Evolutionary conservation across 2,888 invertebrate species (phyloP), one percentile per base, ranked within the genome.

Genomic region (Scaeva pyrastri): DNA sequence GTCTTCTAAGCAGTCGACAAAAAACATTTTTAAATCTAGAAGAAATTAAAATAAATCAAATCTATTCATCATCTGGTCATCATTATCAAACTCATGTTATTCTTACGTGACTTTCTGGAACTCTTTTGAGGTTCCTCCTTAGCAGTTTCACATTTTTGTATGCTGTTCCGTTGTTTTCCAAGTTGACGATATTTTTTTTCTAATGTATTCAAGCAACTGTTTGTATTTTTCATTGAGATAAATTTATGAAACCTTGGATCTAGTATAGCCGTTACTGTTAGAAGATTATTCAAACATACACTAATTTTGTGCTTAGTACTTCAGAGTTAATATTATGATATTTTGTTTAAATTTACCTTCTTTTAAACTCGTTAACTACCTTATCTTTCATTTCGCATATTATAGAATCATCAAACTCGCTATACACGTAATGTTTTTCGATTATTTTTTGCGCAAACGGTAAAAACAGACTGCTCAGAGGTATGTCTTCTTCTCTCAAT

Each of bases 231-330:
- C 36, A 66, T 19, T 11, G 74, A 71, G 19, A 82, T 48, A 45
- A 78, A 60, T 89, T 90, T 71, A 89, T 91, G 92, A 89, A 92
- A 92, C 68, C 92, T 90, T 5, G 92, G 92, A 89, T 92, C 92
- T 26, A 92, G 84, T 86, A 92, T 85, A n/a, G 92, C 90, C 6
- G 92, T 90, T 52, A 91, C 91, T 16, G 91, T 91, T 72, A 92
- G 73, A 43, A 90, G 90, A 55, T 90, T 89, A 78, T 91, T 91
- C 1, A 90, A 89, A 45, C 90, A 89, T 7, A 92, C 89, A 31
- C 90, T 90, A 64, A 4, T 68, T 19, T 58, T n/a, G 11, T 23
- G 19, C 4, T 74, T 21, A 36, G 41, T 14, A 21, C 1, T 16
- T 23, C 52, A 36, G 7, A 14, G 10, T 14, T 50, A 16, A 14